Percentiles rank a stretch among this genome's conserved stretches.
These are phyloP conservation scores for Macheiramphus alcinus DNA, from an alignment of 2,113 vertebrate genomes.

Conservation along the genomic window DNA sequence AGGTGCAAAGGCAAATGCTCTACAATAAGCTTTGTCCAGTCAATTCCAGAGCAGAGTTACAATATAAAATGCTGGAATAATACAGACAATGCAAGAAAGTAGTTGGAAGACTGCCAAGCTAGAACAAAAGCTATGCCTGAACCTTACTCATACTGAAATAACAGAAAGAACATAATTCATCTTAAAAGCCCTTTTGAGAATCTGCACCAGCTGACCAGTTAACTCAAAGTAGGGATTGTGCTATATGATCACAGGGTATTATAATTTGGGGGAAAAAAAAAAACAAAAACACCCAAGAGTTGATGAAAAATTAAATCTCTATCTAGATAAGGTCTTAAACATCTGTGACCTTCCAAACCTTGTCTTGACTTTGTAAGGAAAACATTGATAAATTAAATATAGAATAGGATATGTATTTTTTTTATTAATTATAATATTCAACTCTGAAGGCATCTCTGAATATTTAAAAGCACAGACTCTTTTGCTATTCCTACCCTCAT, in stretches of 20 bases:
- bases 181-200: background rate
- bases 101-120: background rate
- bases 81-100: background rate
- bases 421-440: background rate
- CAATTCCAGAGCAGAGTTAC: background rate
- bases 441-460: background rate
- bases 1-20: background rate
- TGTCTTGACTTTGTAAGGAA: background rate
- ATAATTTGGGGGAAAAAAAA: background rate
- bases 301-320: background rate
- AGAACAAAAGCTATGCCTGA: background rate
- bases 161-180: background rate
- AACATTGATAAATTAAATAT: constrained; percentile 6
- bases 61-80: background rate
- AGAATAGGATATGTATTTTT: background rate
- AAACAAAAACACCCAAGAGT: fast-evolving
- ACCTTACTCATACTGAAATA: background rate
- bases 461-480: background rate
- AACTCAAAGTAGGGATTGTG: background rate
- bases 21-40: background rate
- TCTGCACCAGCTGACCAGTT: background rate
- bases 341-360: background rate
- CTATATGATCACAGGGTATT: background rate
- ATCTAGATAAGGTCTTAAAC: background rate
- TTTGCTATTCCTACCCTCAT: background rate